Percentiles rank a stretch among this genome's conserved stretches.
phyloP scores from a whole-genome alignment of 1,140 invertebrate genomes.

The Lepidurus couesii region DNA sequence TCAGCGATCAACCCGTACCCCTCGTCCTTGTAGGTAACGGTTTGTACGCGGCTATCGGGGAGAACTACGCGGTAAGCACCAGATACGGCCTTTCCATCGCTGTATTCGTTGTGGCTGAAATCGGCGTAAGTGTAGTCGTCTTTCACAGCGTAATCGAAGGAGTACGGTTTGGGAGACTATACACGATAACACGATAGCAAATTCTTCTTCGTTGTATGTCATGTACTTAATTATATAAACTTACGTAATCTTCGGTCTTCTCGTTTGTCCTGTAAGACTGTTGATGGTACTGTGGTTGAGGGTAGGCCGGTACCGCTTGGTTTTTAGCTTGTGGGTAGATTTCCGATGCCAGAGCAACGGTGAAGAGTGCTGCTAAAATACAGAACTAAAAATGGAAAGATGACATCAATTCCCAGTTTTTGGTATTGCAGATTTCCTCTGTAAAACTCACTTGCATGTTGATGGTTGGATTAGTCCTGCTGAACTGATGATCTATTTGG shows the following conservation, averaged over 20 bases:
- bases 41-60: constrained; percentile 67
- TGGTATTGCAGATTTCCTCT: not conserved
- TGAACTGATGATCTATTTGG: not conserved
- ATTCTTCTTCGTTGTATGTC: not conserved
- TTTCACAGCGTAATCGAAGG: constrained; percentile 65
- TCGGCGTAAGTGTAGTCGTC: constrained; percentile 62
- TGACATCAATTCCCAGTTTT: not conserved
- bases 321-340: not conserved
- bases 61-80: constrained; percentile 68
- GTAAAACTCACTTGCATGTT: not conserved
- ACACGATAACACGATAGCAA: not conserved
- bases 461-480: not conserved
- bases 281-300: not conserved
- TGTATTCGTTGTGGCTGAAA: constrained; percentile 63
- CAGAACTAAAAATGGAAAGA: not conserved
- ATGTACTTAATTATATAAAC: not conserved
- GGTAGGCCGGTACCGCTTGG: not conserved
- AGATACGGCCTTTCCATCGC: constrained; percentile 53
- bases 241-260: not conserved
- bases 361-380: constrained; percentile 6
- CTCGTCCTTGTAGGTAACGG: constrained; percentile 69
- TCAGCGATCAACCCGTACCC: constrained; percentile 71
- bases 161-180: constrained; percentile 47
- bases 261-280: not conserved
- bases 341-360: not conserved